Conservation (phyloP, 2,888 invertebrate species). For the Drosophila pseudotakahashii region DNA sequence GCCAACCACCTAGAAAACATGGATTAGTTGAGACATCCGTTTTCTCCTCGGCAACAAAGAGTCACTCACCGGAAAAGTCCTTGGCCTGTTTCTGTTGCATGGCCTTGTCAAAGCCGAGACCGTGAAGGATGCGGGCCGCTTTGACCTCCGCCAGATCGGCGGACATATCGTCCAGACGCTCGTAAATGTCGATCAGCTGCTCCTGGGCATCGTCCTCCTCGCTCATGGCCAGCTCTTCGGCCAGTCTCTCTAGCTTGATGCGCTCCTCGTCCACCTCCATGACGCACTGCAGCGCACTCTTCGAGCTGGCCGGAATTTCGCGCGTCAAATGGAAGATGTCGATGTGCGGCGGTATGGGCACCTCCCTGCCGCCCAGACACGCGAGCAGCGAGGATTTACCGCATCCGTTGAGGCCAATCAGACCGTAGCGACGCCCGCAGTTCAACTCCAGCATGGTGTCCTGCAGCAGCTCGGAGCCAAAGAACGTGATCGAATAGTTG, state of each 20-base stretch:
- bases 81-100: constrained; percentile 95
- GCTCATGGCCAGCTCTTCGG: constrained; percentile 93
- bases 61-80: constrained; percentile 88
- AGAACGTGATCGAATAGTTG: constrained; percentile 98
- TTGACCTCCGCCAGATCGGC: constrained; percentile 97
- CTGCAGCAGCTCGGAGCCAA: constrained; percentile 97
- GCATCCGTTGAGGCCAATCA: constrained; percentile 98
- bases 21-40: no score
- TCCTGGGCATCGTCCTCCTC: constrained; percentile 97
- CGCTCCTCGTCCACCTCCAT: constrained; percentile 99
- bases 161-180: constrained; percentile 97
- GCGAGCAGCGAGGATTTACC: constrained; percentile 98
- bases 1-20: constrained; percentile 92
- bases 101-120: constrained; percentile 95
- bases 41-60: no score
- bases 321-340: constrained; percentile 98
- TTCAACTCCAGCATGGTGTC: constrained; percentile 98
- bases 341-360: constrained; percentile 97
- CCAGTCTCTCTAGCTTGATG: constrained; percentile 94
- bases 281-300: constrained; percentile 97
- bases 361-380: constrained; percentile 95
- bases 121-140: constrained; percentile 97
- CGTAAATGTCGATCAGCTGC: constrained; percentile 98
- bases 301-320: constrained; percentile 99
- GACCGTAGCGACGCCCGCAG: constrained; percentile 97